Conservation (phyloP, 2,888 invertebrate species). For the Dasysyrphus tricinctus region DNA sequence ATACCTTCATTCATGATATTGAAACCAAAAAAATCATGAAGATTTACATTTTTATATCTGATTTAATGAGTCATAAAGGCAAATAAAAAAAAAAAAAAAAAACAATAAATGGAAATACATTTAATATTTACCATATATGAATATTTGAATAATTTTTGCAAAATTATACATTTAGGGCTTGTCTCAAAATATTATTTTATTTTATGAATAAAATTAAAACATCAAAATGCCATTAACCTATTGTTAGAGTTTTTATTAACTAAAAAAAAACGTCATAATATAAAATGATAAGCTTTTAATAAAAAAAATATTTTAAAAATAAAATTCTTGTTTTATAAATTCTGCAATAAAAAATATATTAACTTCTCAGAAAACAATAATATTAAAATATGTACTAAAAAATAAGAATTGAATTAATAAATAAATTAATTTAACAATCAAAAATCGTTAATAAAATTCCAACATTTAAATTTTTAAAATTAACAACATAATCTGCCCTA, state of each 20-base stretch:
- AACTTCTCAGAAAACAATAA: background rate
- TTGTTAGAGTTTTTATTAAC: background rate
- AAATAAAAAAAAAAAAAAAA: background rate
- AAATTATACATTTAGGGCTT: constrained; percentile 4
- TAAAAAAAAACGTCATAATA: constrained; percentile 5
- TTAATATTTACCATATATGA: background rate
- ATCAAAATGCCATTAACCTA: constrained; percentile 22
- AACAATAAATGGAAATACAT: background rate
- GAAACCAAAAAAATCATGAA: no score
- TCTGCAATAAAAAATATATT: background rate
- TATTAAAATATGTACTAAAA: background rate
- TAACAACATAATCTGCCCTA: background rate
- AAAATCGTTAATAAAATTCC: background rate
- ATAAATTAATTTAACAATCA: constrained; percentile 5
- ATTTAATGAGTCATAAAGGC: background rate
- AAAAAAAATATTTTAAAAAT: background rate
- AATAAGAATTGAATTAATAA: background rate
- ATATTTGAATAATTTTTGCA: background rate
- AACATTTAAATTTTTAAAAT: background rate
- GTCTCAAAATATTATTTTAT: background rate
- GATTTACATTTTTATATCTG: no score
- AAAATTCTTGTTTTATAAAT: background rate
- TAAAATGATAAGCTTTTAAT: background rate
- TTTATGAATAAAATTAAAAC: background rate
- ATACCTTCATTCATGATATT: no score